These are phyloP conservation scores for Pseudococcus jackbeardsleyi DNA, from an alignment of 2,888 invertebrate genomes.

Conservation along the genomic window DNA sequence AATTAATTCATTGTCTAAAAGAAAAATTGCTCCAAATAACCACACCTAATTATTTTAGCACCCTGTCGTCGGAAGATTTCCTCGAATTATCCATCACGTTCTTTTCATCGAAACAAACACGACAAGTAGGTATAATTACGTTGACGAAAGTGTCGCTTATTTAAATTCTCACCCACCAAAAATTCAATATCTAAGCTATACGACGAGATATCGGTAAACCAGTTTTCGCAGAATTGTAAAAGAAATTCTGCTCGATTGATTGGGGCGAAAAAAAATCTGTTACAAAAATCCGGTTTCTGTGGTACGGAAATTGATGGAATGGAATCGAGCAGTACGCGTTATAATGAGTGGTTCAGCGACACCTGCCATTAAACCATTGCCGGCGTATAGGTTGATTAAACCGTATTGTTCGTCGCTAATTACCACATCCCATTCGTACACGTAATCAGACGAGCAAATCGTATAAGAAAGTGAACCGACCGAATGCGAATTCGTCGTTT, in stretches of 20 bases:
- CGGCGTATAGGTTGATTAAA: conserved; percentile 17
- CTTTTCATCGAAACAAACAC: no score
- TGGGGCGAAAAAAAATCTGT: neutral
- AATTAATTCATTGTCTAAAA: no score
- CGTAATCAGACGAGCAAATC: conserved; percentile 7
- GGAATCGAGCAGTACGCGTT: conserved; percentile 1
- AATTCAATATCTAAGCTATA: neutral
- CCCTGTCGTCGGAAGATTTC: no score
- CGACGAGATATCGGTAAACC: neutral
- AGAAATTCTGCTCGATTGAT: neutral
- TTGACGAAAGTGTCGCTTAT: conserved; percentile 16
- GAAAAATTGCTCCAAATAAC: no score
- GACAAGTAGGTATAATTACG: neutral
- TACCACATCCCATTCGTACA: conserved; percentile 48
- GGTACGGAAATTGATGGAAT: conserved; percentile 21
- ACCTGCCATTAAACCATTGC: conserved; percentile 34
- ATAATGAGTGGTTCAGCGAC: conserved; percentile 47
- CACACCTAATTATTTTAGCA: no score
- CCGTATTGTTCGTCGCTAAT: conserved; percentile 19
- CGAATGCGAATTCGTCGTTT: conserved; percentile 41
- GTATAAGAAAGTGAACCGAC: conserved; percentile 22
- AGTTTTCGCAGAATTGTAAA: neutral
- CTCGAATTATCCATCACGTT: no score
- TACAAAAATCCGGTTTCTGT: neutral
- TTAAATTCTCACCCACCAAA: no score